Conservation (phyloP, 2,113 vertebrate genomes). For the Meleagris gallopavo region DNA sequence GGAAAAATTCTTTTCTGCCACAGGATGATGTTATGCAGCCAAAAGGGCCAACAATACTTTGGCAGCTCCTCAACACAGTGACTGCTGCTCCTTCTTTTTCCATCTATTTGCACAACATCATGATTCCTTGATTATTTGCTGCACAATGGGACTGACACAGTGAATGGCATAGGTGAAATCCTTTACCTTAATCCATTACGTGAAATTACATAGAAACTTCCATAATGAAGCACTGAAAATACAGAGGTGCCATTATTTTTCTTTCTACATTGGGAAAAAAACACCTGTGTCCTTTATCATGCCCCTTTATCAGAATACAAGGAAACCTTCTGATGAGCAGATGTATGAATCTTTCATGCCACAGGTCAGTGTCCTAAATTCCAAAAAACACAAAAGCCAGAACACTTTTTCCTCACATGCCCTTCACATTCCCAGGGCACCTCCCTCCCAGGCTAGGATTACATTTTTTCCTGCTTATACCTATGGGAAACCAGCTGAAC, state of each 20-base stretch:
- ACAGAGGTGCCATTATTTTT: not conserved
- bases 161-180: not conserved
- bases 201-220: not conserved
- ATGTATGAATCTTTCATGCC: not conserved
- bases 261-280: not conserved
- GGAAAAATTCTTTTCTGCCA: not conserved
- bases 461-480: not conserved
- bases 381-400: not conserved
- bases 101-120: not conserved
- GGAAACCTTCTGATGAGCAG: not conserved
- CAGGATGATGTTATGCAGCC: not conserved
- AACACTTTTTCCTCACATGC: fast-evolving
- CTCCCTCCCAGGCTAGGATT: not conserved
- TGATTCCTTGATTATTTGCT: not conserved
- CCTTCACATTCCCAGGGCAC: not conserved
- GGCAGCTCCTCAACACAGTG: too few species aligned
- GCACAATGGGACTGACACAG: not conserved
- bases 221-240: not conserved
- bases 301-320: not conserved
- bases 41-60: not conserved
- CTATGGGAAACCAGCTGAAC: not conserved
- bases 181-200: not conserved
- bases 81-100: not conserved
- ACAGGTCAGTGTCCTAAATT: not conserved
- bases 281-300: not conserved